Conservation (phyloP, 2,797 vertebrate species). For the Champsocephalus esox region DNA sequence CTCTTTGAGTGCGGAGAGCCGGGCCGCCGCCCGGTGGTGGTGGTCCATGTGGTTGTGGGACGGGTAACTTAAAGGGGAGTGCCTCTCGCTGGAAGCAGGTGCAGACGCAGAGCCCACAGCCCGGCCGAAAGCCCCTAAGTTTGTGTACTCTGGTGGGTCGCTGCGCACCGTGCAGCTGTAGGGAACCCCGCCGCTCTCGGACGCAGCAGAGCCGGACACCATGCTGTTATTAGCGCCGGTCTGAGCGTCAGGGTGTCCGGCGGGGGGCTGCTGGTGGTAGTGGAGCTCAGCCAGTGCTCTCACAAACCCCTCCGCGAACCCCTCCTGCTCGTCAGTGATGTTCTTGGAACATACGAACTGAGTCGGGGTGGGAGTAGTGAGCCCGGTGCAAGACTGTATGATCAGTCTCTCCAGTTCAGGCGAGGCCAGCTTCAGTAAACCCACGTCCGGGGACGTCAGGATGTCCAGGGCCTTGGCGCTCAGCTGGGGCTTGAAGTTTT, state of each 20-base stretch:
- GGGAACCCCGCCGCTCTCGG: slow-evolving; percentile 68
- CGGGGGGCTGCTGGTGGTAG: slow-evolving; percentile 90
- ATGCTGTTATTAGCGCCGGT: slow-evolving; percentile 58
- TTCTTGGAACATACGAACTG: slow-evolving; percentile 94
- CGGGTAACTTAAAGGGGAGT: slow-evolving; percentile 70
- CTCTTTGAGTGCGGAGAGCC: slow-evolving; percentile 92
- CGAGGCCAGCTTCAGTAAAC: slow-evolving; percentile 93
- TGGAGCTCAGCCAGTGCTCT: slow-evolving; percentile 93
- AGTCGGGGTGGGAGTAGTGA: slow-evolving; percentile 94
- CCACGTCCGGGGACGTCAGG: slow-evolving; percentile 94
- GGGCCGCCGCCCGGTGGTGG: slow-evolving; percentile 77
- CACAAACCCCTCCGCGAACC: slow-evolving; percentile 94
- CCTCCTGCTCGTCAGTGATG: slow-evolving; percentile 95
- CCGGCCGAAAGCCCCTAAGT: slow-evolving; percentile 80
- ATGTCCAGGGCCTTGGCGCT: slow-evolving; percentile 92
- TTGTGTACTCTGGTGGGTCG: slow-evolving; percentile 93
- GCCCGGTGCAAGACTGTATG: slow-evolving; percentile 94
- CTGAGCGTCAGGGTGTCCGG: slow-evolving; percentile 66
- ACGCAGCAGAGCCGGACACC: slow-evolving; percentile 54
- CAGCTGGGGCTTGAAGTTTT: slow-evolving; percentile 92
- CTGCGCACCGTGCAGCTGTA: slow-evolving; percentile 80
- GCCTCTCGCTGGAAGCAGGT: slow-evolving; percentile 78
- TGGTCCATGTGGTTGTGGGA: slow-evolving; percentile 71
- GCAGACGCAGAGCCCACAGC: slow-evolving; percentile 67
- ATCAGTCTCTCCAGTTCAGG: slow-evolving; percentile 94